Evolutionary conservation across 2,888 invertebrate species (phyloP).

Genomic region (Cheilosia pagana): DNA sequence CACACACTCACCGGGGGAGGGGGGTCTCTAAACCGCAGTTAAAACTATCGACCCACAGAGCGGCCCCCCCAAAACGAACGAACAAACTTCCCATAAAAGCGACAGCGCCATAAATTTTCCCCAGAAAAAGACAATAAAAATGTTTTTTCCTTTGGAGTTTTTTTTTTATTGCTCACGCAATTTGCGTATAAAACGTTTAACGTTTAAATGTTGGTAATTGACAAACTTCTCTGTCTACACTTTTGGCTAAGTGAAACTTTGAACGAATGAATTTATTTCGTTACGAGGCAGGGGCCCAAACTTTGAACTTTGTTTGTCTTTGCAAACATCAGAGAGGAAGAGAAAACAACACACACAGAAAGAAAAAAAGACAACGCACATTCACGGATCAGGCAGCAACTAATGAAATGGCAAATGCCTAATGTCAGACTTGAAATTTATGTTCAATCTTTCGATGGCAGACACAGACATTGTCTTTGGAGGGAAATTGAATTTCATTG

Average conservation of each 20-base stretch:
- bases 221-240: slow-evolving; percentile 57
- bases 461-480: slow-evolving; percentile 7
- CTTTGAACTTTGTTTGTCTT: slow-evolving; percentile 41
- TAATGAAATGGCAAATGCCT: slow-evolving; percentile 53
- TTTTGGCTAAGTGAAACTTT: slow-evolving; percentile 67
- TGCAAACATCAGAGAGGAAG: too few species aligned
- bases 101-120: slow-evolving; percentile 61
- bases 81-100: slow-evolving; percentile 57
- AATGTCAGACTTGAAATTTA: slow-evolving; percentile 57
- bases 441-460: slow-evolving; percentile 37
- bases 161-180: slow-evolving; percentile 72
- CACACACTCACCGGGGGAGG: background rate
- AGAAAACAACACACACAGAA: background rate
- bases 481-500: slow-evolving; percentile 56
- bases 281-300: slow-evolving; percentile 22
- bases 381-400: background rate
- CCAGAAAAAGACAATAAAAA: slow-evolving; percentile 68
- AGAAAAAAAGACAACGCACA: background rate
- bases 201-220: slow-evolving; percentile 72
- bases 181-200: slow-evolving; percentile 74
- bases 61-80: slow-evolving; percentile 11
- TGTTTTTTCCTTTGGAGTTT: slow-evolving; percentile 31
- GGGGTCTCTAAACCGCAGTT: background rate
- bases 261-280: slow-evolving; percentile 44
- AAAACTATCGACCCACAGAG: slow-evolving; percentile 52